A percentile compares a stretch with the other conserved stretches of the same genome.
Evolutionary conservation across 2,113 vertebrate genomes (phyloP).

Genomic region (Callaeas wilsoni): DNA sequence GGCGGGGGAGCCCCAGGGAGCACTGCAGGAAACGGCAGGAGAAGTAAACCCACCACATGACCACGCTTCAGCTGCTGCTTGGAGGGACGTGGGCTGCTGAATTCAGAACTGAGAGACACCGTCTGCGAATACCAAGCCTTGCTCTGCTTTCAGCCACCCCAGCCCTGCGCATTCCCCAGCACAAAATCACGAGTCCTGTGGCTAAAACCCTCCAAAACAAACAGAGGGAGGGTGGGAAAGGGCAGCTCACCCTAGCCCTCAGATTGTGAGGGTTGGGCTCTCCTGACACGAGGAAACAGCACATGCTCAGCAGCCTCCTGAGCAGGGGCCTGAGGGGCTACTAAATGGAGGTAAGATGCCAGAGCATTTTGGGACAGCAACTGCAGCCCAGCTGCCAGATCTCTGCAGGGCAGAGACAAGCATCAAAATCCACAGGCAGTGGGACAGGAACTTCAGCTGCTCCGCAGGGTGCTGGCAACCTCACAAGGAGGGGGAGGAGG

Average conservation of each 20-base stretch:
- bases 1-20: accelerated
- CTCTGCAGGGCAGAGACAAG: not conserved
- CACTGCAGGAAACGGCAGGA: not conserved
- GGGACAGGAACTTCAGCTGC: not conserved
- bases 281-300: accelerated
- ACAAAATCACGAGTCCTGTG: not conserved
- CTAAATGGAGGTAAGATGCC: not conserved
- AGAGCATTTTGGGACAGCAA: no score
- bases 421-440: accelerated
- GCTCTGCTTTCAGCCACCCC: not conserved
- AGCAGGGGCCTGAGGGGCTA: not conserved
- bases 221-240: not conserved
- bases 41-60: not conserved
- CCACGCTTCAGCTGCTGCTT: accelerated
- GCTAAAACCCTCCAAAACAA: not conserved
- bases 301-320: not conserved
- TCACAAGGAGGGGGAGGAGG: not conserved
- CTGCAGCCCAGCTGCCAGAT: not conserved
- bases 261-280: not conserved
- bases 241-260: not conserved
- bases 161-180: not conserved
- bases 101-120: accelerated
- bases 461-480: accelerated
- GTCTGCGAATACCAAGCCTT: accelerated
- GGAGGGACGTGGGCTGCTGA: not conserved